Evolutionary conservation across 2,113 vertebrate genomes (phyloP).

Genomic region (Hemibagrus wyckioides): DNA sequence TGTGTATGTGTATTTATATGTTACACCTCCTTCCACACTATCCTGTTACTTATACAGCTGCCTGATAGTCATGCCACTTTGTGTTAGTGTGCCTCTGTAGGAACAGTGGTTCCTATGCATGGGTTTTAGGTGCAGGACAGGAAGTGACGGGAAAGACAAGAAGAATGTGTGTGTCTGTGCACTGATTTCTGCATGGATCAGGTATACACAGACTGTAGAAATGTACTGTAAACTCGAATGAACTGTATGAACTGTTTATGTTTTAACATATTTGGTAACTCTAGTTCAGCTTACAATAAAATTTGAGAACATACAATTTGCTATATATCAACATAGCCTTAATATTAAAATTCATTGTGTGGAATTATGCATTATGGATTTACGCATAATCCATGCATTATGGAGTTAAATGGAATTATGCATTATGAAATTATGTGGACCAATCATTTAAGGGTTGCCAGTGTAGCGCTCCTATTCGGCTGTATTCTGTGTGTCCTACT

Average conservation of each 20-base stretch:
- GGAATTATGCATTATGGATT: background rate
- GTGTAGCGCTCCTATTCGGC: background rate
- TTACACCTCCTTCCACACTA: background rate
- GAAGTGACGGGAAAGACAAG: conserved; percentile 5
- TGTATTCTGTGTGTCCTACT: conserved; percentile 31
- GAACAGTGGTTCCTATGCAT: background rate
- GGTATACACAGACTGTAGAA: background rate
- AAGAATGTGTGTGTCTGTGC: background rate
- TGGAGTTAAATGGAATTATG: background rate
- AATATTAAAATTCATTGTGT: background rate
- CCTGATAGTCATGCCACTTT: background rate
- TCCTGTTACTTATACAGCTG: background rate
- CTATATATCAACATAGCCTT: background rate
- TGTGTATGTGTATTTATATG: conserved; percentile 15
- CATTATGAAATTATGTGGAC: background rate
- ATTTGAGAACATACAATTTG: background rate
- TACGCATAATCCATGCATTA: background rate
- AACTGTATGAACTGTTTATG: background rate
- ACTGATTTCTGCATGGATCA: conserved; percentile 18
- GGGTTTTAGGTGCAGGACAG: conserved; percentile 24
- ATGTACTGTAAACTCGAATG: background rate
- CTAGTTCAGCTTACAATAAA: background rate
- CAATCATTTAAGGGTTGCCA: background rate
- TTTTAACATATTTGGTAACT: background rate
- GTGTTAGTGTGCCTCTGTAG: background rate